Conservation (phyloP, 1,140 invertebrate genomes). For the Galleria mellonella region DNA sequence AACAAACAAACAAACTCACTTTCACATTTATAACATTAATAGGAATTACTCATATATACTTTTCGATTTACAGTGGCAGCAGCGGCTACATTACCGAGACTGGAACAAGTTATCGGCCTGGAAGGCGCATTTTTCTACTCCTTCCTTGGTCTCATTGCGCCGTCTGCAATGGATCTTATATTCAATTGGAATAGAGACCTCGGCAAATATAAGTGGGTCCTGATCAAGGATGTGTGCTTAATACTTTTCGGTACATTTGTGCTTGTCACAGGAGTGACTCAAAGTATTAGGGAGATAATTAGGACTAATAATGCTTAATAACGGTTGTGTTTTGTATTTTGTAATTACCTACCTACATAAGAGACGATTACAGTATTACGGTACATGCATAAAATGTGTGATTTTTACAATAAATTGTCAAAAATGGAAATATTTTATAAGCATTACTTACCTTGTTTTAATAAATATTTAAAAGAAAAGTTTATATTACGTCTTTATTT, state of each 20-base stretch:
- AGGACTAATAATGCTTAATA: constrained; percentile 15
- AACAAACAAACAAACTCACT: no score
- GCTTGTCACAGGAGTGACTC: constrained; percentile 54
- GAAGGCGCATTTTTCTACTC: constrained; percentile 92
- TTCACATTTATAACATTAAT: no score
- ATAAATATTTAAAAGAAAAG: no score
- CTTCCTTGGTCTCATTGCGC: constrained; percentile 88
- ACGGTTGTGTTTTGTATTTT: not conserved
- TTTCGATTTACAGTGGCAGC: constrained; percentile 78
- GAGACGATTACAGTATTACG: constrained; percentile 2
- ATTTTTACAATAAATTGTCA: no score
- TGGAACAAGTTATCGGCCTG: constrained; percentile 91
- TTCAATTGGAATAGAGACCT: constrained; percentile 78
- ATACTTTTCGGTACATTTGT: constrained; percentile 51
- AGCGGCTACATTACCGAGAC: constrained; percentile 83
- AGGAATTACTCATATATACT: not conserved
- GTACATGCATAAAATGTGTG: no score
- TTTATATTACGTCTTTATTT: no score
- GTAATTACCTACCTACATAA: constrained; percentile 5
- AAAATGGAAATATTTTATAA: no score
- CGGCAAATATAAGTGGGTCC: constrained; percentile 78
- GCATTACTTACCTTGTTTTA: no score
- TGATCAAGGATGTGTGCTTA: constrained; percentile 80
- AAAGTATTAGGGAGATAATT: constrained; percentile 61
- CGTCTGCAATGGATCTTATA: constrained; percentile 87